Conservation (phyloP, 2,113 vertebrate species). For the Labeo catla region DNA sequence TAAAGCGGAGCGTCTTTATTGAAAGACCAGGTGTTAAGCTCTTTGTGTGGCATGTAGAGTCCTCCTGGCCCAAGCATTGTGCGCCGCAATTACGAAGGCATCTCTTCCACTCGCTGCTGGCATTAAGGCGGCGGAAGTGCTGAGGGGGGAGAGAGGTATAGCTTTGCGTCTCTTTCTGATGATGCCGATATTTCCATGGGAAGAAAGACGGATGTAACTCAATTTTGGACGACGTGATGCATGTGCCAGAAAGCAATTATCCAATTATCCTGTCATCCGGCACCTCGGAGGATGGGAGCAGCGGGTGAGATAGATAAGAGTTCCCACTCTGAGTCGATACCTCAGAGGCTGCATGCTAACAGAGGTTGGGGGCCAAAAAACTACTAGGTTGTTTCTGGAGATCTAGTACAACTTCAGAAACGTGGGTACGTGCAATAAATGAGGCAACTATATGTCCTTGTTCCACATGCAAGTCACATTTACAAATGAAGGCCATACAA, state of each 20-base stretch:
- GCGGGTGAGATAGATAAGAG: slow-evolving; percentile 63
- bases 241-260: slow-evolving; percentile 77
- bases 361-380: neutral
- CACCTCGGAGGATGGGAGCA: slow-evolving; percentile 66
- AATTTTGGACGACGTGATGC: slow-evolving; percentile 72
- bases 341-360: slow-evolving; percentile 53
- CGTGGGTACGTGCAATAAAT: neutral
- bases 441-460: neutral
- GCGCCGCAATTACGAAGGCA: slow-evolving; percentile 61
- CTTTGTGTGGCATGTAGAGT: slow-evolving; percentile 33
- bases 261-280: slow-evolving; percentile 78
- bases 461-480: no score
- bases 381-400: neutral
- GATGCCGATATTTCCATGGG: slow-evolving; percentile 67
- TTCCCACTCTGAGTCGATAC: slow-evolving; percentile 65
- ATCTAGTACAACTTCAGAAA: neutral
- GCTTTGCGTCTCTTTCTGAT: slow-evolving; percentile 68
- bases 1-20: slow-evolving; percentile 24
- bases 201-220: slow-evolving; percentile 69
- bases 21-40: slow-evolving; percentile 38
- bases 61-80: slow-evolving; percentile 52
- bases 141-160: slow-evolving; percentile 63
- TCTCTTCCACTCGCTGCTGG: slow-evolving; percentile 39
- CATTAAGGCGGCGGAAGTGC: slow-evolving; percentile 58
- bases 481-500: no score